A percentile compares a stretch with the other conserved stretches of the same genome.
These are phyloP conservation scores for Cyrtorhinus lividipennis DNA, from an alignment of 1,140 invertebrate genomes.

Conservation along the genomic window DNA sequence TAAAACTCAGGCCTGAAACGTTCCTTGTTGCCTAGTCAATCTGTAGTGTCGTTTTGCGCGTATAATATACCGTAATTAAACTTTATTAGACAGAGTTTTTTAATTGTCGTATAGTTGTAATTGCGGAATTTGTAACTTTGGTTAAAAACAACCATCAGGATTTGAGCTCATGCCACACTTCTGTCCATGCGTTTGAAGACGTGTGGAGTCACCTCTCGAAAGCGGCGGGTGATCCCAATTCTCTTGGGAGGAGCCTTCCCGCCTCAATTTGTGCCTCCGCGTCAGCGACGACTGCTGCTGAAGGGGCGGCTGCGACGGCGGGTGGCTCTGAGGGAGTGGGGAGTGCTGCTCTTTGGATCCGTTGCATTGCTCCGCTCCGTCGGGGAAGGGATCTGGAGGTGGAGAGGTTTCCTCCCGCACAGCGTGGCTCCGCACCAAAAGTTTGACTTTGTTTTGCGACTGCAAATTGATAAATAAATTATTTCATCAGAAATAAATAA, in stretches of 20 bases:
- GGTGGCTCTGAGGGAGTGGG: constrained; percentile 20
- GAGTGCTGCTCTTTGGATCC: constrained; percentile 3
- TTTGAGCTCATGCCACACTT: too few species aligned
- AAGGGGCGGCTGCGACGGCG: constrained; percentile 34
- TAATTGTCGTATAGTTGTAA: not conserved
- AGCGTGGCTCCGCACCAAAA: constrained; percentile 73
- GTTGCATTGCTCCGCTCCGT: constrained; percentile 21
- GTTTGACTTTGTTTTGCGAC: constrained; percentile 57
- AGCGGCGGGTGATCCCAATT: constrained; percentile 36
- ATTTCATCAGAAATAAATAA: not conserved
- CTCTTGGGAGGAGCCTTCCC: constrained; percentile 46
- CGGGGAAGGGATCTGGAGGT: constrained; percentile 31
- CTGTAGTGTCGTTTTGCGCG: too few species aligned
- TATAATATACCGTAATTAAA: too few species aligned
- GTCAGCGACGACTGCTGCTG: constrained; percentile 27
- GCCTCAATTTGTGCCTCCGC: constrained; percentile 36
- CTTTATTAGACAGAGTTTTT: not conserved
- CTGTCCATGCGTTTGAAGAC: too few species aligned
- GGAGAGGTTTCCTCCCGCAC: constrained; percentile 75
- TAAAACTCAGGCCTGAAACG: too few species aligned
- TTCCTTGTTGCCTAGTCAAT: too few species aligned
- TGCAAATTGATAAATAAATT: constrained; percentile 18
- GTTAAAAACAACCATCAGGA: too few species aligned
- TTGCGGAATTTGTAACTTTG: too few species aligned
- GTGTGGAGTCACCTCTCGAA: constrained; percentile 48